phyloP scores from a whole-genome alignment of 2,797 vertebrate species.

The Bovichtus diacanthus region DNA sequence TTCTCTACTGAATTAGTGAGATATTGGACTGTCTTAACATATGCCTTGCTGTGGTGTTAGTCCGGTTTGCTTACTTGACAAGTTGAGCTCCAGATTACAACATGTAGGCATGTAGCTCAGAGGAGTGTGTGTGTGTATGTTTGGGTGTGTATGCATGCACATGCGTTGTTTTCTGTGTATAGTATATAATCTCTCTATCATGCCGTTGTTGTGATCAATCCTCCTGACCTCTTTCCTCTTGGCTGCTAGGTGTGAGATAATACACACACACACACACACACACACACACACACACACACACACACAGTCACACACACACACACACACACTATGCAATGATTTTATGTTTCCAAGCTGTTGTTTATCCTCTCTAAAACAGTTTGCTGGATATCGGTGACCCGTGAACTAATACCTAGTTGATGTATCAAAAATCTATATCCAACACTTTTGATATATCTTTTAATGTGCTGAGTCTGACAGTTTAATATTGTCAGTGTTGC shows the following conservation, averaged over 20 bases:
- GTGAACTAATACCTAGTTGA: too few relatives aligned
- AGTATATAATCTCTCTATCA: constrained; percentile 49
- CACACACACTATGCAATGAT: constrained; percentile 23
- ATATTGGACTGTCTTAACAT: constrained; percentile 1
- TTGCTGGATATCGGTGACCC: constrained; percentile 40
- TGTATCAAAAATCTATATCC: background rate
- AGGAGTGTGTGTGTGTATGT: constrained; percentile 25
- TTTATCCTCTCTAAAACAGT: constrained; percentile 51
- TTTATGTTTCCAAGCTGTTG: constrained; percentile 32
- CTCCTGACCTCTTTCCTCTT: constrained; percentile 32
- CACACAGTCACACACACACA: background rate
- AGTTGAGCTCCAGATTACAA: constrained; percentile 46
- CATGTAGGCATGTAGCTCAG: constrained; percentile 23
- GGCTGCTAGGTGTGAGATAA: constrained; percentile 56
- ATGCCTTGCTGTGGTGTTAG: background rate
- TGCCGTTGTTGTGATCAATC: constrained; percentile 53
- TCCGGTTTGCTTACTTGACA: constrained; percentile 28
- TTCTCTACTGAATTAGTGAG: too few relatives aligned
- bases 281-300: constrained; percentile 17
- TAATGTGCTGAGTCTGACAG: background rate
- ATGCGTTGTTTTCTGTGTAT: constrained; percentile 30
- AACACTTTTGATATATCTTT: background rate
- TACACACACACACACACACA: constrained; percentile 18
- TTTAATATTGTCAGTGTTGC: constrained; percentile 7
- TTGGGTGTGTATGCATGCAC: constrained; percentile 28